Evolutionary conservation across 2,797 vertebrate species (phyloP).

Genomic region (Danionella dracula): DNA sequence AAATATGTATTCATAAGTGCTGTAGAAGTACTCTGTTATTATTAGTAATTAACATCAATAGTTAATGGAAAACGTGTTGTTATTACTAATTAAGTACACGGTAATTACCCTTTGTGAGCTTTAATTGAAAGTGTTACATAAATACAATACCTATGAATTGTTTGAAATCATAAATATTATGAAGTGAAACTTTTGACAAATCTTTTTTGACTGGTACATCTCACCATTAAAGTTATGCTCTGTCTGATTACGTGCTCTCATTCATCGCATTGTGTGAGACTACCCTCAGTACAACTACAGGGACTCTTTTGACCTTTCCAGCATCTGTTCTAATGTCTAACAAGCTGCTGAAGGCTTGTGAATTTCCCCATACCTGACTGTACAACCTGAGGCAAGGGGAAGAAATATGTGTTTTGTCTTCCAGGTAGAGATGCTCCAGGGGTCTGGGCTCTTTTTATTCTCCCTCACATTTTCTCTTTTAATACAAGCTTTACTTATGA

Average conservation of each 20-base stretch:
- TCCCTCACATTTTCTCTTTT: neutral
- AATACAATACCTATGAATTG: too few species aligned
- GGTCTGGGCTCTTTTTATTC: neutral
- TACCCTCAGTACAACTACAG: neutral
- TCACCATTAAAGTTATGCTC: neutral
- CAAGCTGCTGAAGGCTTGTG: neutral
- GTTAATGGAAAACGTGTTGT: too few species aligned
- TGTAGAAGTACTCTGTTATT: too few species aligned
- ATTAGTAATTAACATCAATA: too few species aligned
- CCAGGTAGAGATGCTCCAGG: neutral
- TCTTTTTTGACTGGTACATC: conserved; percentile 10
- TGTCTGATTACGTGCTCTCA: conserved; percentile 11
- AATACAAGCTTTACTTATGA: neutral
- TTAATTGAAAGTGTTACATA: too few species aligned
- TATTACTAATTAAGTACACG: too few species aligned
- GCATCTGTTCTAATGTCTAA: conserved; percentile 7
- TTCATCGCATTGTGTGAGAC: conserved; percentile 11
- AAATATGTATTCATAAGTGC: too few species aligned
- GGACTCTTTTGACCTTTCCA: conserved; percentile 22
- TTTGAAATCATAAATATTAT: neutral
- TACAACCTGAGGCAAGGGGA: neutral
- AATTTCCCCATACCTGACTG: neutral
- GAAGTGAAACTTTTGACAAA: too few species aligned
- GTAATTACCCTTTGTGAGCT: too few species aligned
- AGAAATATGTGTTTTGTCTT: neutral